phyloP scores from a whole-genome alignment of 2,888 invertebrate species.

The Philaethria dido region DNA sequence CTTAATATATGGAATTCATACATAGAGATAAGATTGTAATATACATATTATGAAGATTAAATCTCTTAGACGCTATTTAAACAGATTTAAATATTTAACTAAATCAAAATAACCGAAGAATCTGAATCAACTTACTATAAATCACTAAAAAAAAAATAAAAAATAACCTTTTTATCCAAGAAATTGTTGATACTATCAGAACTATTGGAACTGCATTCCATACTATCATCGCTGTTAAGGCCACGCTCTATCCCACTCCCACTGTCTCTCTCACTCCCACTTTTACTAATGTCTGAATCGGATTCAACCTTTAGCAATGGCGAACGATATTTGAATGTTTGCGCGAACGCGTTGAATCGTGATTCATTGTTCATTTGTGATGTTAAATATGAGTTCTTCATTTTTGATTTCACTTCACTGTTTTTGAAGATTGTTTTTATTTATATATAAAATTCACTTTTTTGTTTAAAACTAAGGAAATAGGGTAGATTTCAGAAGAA shows the following conservation, averaged over 20 bases:
- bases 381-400: conserved; percentile 43
- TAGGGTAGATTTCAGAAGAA: too few relatives aligned
- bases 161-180: conserved; percentile 71
- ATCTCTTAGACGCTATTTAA: too few relatives aligned
- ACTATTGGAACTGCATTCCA: conserved; percentile 60
- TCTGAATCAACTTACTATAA: too few relatives aligned
- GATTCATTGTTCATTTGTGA: conserved; percentile 52
- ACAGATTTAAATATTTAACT: too few relatives aligned
- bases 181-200: conserved; percentile 78
- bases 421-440: too few relatives aligned
- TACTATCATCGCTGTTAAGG: conserved; percentile 67
- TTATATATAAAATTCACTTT: too few relatives aligned
- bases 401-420: conserved; percentile 19
- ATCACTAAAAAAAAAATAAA: background rate
- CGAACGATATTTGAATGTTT: conserved; percentile 78
- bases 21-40: background rate
- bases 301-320: conserved; percentile 81
- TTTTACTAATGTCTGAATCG: conserved; percentile 68
- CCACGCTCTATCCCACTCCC: conserved; percentile 47
- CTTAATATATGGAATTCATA: background rate
- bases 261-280: conserved; percentile 45
- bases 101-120: background rate
- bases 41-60: background rate
- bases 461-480: too few relatives aligned
- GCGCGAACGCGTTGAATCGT: conserved; percentile 67